phyloP scores from a whole-genome alignment of 2,888 invertebrate genomes.

The Papilio gigon region DNA sequence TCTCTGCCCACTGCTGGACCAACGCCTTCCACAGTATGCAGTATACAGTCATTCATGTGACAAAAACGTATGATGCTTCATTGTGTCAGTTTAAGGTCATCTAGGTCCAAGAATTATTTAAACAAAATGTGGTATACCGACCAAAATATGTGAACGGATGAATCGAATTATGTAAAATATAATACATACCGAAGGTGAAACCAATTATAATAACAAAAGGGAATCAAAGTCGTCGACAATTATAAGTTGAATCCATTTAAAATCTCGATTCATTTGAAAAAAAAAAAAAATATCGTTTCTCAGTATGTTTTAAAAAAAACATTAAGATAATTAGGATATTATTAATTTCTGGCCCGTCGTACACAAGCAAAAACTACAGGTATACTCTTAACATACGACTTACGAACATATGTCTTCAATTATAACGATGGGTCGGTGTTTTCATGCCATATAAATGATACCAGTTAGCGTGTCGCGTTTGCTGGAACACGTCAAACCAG shows the following conservation, averaged over 20 bases:
- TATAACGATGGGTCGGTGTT: constrained; percentile 22
- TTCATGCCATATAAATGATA: constrained; percentile 30
- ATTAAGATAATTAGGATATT: constrained; percentile 9
- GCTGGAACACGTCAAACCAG: constrained; percentile 36
- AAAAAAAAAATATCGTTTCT: background rate
- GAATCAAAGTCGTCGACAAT: background rate
- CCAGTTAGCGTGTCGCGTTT: constrained; percentile 26
- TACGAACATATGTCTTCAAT: constrained; percentile 28
- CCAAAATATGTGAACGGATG: background rate
- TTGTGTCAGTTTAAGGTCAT: background rate
- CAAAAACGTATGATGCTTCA: too few species aligned
- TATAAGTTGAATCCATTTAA: background rate
- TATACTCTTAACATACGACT: background rate
- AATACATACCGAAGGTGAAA: background rate
- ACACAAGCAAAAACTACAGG: constrained; percentile 16
- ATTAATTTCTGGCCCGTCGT: constrained; percentile 1
- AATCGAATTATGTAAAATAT: background rate
- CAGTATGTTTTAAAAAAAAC: constrained; percentile 9
- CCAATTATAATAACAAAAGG: background rate
- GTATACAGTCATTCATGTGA: too few species aligned
- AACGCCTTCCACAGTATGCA: too few species aligned
- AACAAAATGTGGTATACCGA: background rate
- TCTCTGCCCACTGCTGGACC: too few species aligned
- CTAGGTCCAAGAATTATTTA: background rate
- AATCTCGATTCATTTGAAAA: background rate